Evolutionary conservation across 2,113 vertebrate genomes (phyloP), one percentile per base, ranked within the genome.

Genomic region (Hemibates koningsi): DNA sequence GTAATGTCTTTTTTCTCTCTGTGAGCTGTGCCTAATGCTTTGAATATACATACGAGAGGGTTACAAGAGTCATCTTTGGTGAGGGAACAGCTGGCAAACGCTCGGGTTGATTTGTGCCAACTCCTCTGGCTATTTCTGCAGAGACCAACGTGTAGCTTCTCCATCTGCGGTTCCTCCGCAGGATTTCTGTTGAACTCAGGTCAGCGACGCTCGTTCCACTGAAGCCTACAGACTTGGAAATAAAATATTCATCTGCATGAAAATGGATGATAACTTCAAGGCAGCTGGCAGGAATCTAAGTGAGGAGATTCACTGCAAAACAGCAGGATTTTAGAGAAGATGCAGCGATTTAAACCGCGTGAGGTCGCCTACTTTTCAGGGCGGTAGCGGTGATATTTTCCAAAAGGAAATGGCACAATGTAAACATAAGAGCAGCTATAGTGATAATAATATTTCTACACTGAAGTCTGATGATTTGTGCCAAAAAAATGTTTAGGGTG

Each of bases 111-210:
- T 45, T 27, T 38, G 84, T 80, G 84, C 90, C 91, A 90, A 32
- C 82, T 94, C 90, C 88, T 91, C 93, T 92, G 93, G 89, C 91
- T 91, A 41, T 90, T 90, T 83, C 83, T 89, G 90, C 90, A 80
- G 56, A 92, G 89, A 80, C 89, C 86, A 86, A 88, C 90, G 9
- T 53, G 90, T 78, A 91, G 82, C 86, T 80, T 34, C 83, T 91
- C 87, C 93, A 91, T 92, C 91, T 92, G 93, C 59, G 80, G 43
- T 83, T 88, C 86, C 84, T 79, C 59, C 90, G 34, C 85, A 59
- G 81, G 7, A 53, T 85, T 88, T 88, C 57, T 63, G 80, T 85
- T 82, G 68, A 89, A 71, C 85, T 85, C 59, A 14, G 93, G 85
- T 90, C 90, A 91, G 73, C 16, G 53, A 10, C 5, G 41, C 38